Evolutionary conservation across 2,113 vertebrate genomes (phyloP), one percentile per base, ranked within the genome.

Genomic region (Neogobius melanostomus): DNA sequence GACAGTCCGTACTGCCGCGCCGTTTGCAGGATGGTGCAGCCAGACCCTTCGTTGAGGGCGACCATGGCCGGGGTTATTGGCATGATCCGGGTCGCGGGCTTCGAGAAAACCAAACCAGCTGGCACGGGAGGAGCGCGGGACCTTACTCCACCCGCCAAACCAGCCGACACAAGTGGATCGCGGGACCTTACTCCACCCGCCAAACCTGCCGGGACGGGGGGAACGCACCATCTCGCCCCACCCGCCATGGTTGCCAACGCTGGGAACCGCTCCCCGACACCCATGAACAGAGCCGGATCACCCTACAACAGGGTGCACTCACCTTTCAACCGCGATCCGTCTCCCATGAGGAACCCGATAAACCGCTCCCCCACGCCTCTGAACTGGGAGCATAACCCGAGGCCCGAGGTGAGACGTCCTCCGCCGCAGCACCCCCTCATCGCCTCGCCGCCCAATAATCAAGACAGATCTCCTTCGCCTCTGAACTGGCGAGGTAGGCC

Each of bases 1-100:
- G 84, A 83, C 15, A 82, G 75, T 21, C 85, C 86, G 0, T 91
- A 88, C 84, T 84, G 84, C 50, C 36, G 3, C 0, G 64, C 68
- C 1, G 85, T 92, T 46, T 88, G 83, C 43, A 83, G 70, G 66
- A 93, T 92, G 92, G 90, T 92, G 67, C 80, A 84, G 0, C 1
- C 42, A 0, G 16, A 82, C 48, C 86, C 85, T 1, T 1, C 36
- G 43, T 7, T 67, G 8, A 91, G 92, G 74, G 52, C 87, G 45
- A 21, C 81, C 21, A 84, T 92, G 66, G 71, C 6, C 3, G 82
- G 70, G 10, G 69, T 92, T 46, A 91, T 93, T 0, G 17, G 44
- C 8, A 85, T 88, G 0, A 84, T 93, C 49, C 82, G 28, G 48
- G 79, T 76, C 0, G 84, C 48, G 47, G 43, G 70, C 51, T 7